Evolutionary conservation across 2,888 invertebrate genomes (phyloP).

Genomic region (Nomada goodeniana): DNA sequence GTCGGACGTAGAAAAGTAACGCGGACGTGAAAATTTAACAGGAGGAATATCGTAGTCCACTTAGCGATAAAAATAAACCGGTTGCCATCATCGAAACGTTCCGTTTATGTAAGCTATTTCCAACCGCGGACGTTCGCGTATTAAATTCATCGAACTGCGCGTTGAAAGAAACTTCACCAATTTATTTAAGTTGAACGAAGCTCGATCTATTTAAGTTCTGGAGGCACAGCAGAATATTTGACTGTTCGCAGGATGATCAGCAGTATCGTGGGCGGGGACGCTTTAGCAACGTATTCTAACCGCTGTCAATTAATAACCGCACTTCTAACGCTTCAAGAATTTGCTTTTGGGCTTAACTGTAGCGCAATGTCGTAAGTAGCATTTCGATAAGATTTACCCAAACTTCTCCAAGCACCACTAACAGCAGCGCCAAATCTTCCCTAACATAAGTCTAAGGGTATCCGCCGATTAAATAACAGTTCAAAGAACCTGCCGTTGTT

Average conservation of each 20-base stretch:
- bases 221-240: constrained; percentile 6
- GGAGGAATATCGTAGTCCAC: constrained; percentile 44
- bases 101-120: constrained; percentile 58
- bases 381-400: constrained; percentile 34
- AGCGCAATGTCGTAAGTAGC: constrained; percentile 80
- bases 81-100: constrained; percentile 53
- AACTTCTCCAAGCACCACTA: neutral
- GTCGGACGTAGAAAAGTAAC: neutral
- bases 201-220: neutral
- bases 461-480: constrained; percentile 19
- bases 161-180: neutral
- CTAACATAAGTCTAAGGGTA: neutral
- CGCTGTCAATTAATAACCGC: constrained; percentile 59
- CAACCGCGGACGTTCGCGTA: constrained; percentile 46
- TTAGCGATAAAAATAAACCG: constrained; percentile 62
- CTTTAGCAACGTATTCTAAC: constrained; percentile 58
- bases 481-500: constrained; percentile 23
- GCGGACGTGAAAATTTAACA: neutral
- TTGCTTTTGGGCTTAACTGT: constrained; percentile 74
- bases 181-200: neutral
- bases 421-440: neutral
- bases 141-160: constrained; percentile 15
- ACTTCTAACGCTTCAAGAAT: constrained; percentile 71
- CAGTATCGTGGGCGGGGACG: constrained; percentile 25
- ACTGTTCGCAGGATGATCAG: constrained; percentile 55